Conservation (phyloP, 2,797 vertebrate species). For the Esox masquinongy region DNA sequence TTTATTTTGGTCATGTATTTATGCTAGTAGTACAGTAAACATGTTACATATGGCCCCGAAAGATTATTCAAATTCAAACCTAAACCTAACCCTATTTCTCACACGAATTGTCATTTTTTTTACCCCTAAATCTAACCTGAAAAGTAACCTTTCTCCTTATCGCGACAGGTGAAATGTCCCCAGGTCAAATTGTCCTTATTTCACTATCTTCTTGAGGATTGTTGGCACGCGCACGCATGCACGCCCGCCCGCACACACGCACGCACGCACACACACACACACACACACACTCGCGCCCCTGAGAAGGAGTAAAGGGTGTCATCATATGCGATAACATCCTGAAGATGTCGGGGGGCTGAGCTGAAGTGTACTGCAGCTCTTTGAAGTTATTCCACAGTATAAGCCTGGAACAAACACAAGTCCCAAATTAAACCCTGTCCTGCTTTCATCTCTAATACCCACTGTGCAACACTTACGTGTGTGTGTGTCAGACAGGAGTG, state of each 20-base stretch:
- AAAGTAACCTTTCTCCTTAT: too few species aligned
- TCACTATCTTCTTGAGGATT: too few species aligned
- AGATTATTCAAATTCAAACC: too few species aligned
- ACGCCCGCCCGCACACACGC: conserved; percentile 17
- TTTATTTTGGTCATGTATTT: too few species aligned
- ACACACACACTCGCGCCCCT: conserved; percentile 24
- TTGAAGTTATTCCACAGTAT: conserved; percentile 73
- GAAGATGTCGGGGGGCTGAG: conserved; percentile 63
- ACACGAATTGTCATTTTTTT: too few species aligned
- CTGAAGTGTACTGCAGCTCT: conserved; percentile 66
- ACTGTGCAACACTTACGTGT: conserved; percentile 58
- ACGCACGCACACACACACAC: conserved; percentile 13
- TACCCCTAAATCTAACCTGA: too few species aligned
- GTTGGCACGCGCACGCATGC: conserved; percentile 14
- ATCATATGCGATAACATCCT: conserved; percentile 58
- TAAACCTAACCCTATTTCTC: too few species aligned
- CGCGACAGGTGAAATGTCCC: too few species aligned
- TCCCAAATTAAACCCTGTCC: conserved; percentile 71
- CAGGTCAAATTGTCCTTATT: too few species aligned
- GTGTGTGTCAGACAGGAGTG: conserved; percentile 15
- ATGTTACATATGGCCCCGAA: too few species aligned
- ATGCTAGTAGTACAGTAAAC: too few species aligned
- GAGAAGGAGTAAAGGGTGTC: conserved; percentile 31
- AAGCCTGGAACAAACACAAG: conserved; percentile 72
- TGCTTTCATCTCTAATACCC: conserved; percentile 73